Evolutionary conservation across 2,113 vertebrate genomes (phyloP).

Genomic region (Tenebrosternarchus preto): DNA sequence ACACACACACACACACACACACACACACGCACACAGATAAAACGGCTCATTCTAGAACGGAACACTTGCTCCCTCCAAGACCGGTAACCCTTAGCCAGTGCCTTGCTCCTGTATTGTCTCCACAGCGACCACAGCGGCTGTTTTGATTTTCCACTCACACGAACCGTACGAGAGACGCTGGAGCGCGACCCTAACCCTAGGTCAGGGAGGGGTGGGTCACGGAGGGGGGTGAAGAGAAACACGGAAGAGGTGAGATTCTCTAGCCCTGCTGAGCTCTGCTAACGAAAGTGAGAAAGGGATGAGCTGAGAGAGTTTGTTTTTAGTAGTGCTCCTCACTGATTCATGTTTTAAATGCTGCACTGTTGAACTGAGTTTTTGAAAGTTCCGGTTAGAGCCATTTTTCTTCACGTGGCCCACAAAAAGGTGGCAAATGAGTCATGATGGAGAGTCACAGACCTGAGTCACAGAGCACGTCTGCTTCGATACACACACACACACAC

Average conservation of each 20-base stretch:
- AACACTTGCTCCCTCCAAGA: slow-evolving; percentile 47
- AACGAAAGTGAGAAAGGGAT: neutral
- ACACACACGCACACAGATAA: neutral
- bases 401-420: too few species aligned
- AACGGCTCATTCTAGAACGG: slow-evolving; percentile 40
- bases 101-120: slow-evolving; percentile 53
- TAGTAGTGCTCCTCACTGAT: too few species aligned
- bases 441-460: too few species aligned
- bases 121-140: slow-evolving; percentile 44
- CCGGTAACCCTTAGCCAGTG: slow-evolving; percentile 50
- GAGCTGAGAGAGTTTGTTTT: too few species aligned
- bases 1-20: slow-evolving; percentile 2
- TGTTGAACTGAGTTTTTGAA: too few species aligned
- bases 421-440: too few species aligned
- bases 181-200: neutral
- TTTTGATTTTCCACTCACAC: slow-evolving; percentile 30
- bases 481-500: too few species aligned
- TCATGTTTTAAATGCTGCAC: too few species aligned
- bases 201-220: neutral
- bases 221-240: too few species aligned
- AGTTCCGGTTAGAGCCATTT: too few species aligned
- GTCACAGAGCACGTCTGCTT: too few species aligned
- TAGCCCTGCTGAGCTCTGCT: neutral
- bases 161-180: slow-evolving; percentile 16
- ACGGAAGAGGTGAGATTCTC: neutral